Base-by-base conservation (phyloP, 1,140 invertebrate species). In the Marisa cornuarietis region DNA sequence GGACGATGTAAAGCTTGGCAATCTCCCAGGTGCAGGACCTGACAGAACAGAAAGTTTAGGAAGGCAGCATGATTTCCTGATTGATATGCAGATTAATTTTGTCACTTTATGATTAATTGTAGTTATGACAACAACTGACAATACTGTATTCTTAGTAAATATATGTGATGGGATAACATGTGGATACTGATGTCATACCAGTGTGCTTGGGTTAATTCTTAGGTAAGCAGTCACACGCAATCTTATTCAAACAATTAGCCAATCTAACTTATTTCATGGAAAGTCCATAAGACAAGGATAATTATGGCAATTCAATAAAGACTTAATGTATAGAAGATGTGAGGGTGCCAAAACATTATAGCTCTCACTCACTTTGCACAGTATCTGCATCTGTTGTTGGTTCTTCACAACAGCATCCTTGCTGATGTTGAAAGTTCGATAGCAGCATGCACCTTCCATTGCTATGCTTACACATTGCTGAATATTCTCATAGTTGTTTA, bases 401-500 rank as follows among this genome's bases (percentile, higher is more conserved):
- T 82, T 83, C n/a, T 72, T 79, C 13, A 85, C 77, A 2, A 87
- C 76, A 54, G 83, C 83, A 22, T 80, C 74, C 18, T 84, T 65
- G 20, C 79, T 82, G n/a, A 83, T 82, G 75, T 82, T 84, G 79
- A 86, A 88, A 14, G 81, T 83, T 22, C 88, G 69, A 74, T 84
- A 87, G 81, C 88, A 89, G 76, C 89, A 90, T 7, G 89, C 88
- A 14, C 89, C 89, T 14, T 72, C 83, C 78, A 88, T 81, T 26
- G 88, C 85, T 20, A 85, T 78, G 24, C 81, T 82, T 61, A 85
- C 80, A 83, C 89, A 90, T 31, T 87, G 85, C 61, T 84, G 82
- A 51, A 88, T 69, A 22, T 85, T 87, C 71, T 88, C 80, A 81
- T 90, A 92, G 83, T 92, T 92, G 87, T 92, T 92, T 14, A 89